A percentile compares a stretch with the other conserved stretches of the same genome.
Evolutionary conservation across 2,888 invertebrate genomes (phyloP).

Genomic region (Drosophila antonietae): DNA sequence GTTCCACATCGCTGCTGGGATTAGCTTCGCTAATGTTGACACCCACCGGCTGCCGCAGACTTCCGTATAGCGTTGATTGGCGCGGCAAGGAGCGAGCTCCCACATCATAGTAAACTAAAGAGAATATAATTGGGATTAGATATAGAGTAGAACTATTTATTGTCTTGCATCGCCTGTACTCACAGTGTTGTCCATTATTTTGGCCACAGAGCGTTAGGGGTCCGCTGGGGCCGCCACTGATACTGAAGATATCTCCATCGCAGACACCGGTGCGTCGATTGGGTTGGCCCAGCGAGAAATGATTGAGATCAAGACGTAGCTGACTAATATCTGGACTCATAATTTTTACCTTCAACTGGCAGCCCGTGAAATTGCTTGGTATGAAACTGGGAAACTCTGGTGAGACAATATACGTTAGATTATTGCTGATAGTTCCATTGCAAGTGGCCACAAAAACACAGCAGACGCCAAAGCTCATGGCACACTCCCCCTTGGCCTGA

Average conservation of each 20-base stretch:
- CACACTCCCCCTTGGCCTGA: constrained; percentile 90
- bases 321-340: constrained; percentile 92
- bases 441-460: constrained; percentile 92
- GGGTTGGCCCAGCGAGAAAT: constrained; percentile 93
- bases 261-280: constrained; percentile 92
- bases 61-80: constrained; percentile 73
- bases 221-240: constrained; percentile 86
- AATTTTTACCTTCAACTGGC: constrained; percentile 90
- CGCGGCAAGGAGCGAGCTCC: constrained; percentile 69
- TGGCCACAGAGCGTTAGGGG: constrained; percentile 90
- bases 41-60: constrained; percentile 57
- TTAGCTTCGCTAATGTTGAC: constrained; percentile 27
- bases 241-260: constrained; percentile 89
- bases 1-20: constrained; percentile 40
- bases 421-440: constrained; percentile 89
- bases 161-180: constrained; percentile 76
- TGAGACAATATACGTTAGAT: constrained; percentile 92
- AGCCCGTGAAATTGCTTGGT: constrained; percentile 87
- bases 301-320: constrained; percentile 92
- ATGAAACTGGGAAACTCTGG: constrained; percentile 93
- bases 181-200: constrained; percentile 93
- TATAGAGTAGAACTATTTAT: neutral
- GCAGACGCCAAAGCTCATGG: constrained; percentile 93
- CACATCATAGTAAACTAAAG: constrained; percentile 84
- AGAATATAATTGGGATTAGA: neutral